phyloP scores from a whole-genome alignment of 2,888 invertebrate genomes.

The Piscicola geometra region DNA sequence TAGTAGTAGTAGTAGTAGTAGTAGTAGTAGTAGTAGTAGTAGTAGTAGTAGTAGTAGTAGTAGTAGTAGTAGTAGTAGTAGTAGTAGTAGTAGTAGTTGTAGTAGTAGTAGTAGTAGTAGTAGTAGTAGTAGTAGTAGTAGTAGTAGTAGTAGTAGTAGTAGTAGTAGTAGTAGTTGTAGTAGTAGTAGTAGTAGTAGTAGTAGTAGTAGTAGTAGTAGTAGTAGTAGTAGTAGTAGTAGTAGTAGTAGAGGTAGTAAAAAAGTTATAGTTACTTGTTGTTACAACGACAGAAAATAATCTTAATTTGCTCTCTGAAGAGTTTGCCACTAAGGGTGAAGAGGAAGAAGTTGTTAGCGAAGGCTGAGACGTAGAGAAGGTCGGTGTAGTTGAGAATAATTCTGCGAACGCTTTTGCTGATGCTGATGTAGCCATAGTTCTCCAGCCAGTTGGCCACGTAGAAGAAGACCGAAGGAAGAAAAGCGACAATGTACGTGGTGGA shows the following conservation, averaged over 20 bases:
- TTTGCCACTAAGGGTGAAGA: constrained; percentile 44
- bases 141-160: constrained; percentile 23
- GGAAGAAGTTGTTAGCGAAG: constrained; percentile 46
- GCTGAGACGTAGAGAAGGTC: constrained; percentile 42
- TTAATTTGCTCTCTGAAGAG: constrained; percentile 45
- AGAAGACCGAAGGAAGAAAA: constrained; percentile 42
- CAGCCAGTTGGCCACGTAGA: constrained; percentile 39
- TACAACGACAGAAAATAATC: constrained; percentile 39
- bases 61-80: constrained; percentile 22
- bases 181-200: constrained; percentile 27
- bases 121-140: constrained; percentile 24
- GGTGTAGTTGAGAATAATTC: constrained; percentile 41
- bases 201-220: constrained; percentile 19
- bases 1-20: constrained; percentile 26
- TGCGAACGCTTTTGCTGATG: constrained; percentile 15
- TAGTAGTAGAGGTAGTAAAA: constrained; percentile 2
- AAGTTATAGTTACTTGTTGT: no score
- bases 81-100: constrained; percentile 12
- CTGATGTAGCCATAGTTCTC: constrained; percentile 21
- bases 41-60: constrained; percentile 28
- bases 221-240: constrained; percentile 29
- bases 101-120: background rate
- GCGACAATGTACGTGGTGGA: constrained; percentile 44
- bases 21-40: constrained; percentile 29
- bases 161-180: constrained; percentile 28